These are phyloP conservation scores for Prunella himalayana DNA, from an alignment of 2,113 vertebrate species.

Conservation along the genomic window DNA sequence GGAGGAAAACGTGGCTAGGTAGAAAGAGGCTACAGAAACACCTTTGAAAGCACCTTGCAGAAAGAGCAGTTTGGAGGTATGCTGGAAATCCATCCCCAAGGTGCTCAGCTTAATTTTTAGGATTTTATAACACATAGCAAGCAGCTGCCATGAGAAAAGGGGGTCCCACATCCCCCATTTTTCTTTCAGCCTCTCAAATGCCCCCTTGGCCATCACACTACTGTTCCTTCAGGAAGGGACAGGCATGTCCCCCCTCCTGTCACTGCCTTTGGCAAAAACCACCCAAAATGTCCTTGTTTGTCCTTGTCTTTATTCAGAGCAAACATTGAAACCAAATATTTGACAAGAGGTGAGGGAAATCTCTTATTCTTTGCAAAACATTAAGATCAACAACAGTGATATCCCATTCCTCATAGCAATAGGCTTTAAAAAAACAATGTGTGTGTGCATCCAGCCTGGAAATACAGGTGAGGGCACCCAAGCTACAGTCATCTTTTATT, in stretches of 20 bases:
- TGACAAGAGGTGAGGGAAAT: fast-evolving
- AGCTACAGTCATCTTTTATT: not conserved
- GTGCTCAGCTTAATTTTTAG: not conserved
- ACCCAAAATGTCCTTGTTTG: fast-evolving
- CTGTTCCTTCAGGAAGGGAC: not conserved
- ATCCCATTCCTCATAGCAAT: not conserved
- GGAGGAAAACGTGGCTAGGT: fast-evolving
- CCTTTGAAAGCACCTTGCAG: not conserved
- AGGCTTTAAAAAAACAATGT: not conserved
- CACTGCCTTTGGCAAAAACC: not conserved
- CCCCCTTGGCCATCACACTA: not conserved
- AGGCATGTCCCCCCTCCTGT: fast-evolving
- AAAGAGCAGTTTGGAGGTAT: not conserved
- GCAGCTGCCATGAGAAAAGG: not conserved
- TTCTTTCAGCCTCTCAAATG: not conserved
- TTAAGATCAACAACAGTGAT: not conserved
- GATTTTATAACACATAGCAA: not conserved
- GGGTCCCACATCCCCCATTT: not conserved
- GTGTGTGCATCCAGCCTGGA: not conserved
- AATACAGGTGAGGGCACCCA: not conserved
- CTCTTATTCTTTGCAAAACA: not conserved
- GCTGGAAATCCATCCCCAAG: not conserved
- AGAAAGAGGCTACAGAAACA: not conserved
- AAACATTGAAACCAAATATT: not conserved
- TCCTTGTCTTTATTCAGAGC: not conserved